These are phyloP conservation scores for Eristalis pertinax DNA, from an alignment of 2,888 invertebrate species.

Conservation along the genomic window DNA sequence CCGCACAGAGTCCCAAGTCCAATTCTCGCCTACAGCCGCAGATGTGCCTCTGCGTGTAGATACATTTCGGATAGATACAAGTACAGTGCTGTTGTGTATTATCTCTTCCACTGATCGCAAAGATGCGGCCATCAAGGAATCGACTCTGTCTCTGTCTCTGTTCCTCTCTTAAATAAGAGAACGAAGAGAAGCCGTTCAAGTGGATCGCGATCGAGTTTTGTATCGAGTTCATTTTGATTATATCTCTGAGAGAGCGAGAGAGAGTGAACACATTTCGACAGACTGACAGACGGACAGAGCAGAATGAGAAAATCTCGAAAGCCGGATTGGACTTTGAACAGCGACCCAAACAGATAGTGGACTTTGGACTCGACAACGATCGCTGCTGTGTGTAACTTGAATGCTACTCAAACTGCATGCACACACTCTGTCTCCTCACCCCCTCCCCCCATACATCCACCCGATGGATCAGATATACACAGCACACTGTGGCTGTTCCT, in stretches of 20 bases:
- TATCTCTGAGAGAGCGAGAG: slow-evolving; percentile 9
- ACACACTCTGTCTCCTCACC: neutral
- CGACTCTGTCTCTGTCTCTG: neutral
- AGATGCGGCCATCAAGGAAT: neutral
- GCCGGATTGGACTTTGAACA: slow-evolving; percentile 80
- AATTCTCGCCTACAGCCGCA: slow-evolving; percentile 1
- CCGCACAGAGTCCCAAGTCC: slow-evolving; percentile 26
- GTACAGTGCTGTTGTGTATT: too few relatives aligned
- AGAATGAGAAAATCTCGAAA: slow-evolving; percentile 72
- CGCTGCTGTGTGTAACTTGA: slow-evolving; percentile 45
- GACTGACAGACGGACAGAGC: slow-evolving; percentile 26
- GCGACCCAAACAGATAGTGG: slow-evolving; percentile 77
- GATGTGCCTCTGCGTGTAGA: slow-evolving; percentile 12
- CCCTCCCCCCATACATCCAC: neutral
- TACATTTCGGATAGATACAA: neutral
- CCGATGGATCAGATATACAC: neutral
- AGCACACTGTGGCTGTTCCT: neutral
- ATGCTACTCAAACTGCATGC: slow-evolving; percentile 36
- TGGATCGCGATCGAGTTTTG: too few relatives aligned
- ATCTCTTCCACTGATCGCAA: slow-evolving; percentile 15
- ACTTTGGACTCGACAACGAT: slow-evolving; percentile 76
- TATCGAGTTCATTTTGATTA: slow-evolving; percentile 33
- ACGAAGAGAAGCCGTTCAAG: neutral
- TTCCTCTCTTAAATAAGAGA: neutral
- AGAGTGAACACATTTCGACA: slow-evolving; percentile 14